A percentile compares a stretch with the other conserved stretches of the same genome.
phyloP scores from a whole-genome alignment of 2,888 invertebrate genomes.

The Pyralis farinalis region DNA sequence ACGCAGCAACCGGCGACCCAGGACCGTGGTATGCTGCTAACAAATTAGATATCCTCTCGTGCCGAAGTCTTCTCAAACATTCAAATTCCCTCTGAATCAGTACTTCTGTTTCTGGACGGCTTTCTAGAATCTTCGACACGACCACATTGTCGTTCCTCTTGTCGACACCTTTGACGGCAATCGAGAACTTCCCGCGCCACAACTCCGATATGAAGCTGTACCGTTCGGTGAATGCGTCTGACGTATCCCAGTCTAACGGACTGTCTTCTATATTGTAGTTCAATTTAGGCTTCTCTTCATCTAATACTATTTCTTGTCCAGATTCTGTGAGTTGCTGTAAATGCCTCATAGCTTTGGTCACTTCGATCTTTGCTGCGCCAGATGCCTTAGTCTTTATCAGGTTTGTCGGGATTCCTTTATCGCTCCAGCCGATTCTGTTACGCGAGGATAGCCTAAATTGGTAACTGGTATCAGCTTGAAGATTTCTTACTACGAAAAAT shows the following conservation, averaged over 20 bases:
- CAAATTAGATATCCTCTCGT: constrained; percentile 92
- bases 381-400: constrained; percentile 85
- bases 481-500: constrained; percentile 90
- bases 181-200: constrained; percentile 91
- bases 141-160: constrained; percentile 87
- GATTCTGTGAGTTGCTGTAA: constrained; percentile 92
- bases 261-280: constrained; percentile 88
- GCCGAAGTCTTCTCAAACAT: constrained; percentile 88
- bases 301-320: constrained; percentile 84
- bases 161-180: constrained; percentile 90
- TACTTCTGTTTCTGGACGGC: constrained; percentile 83
- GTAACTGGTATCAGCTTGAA: constrained; percentile 91
- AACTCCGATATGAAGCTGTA: constrained; percentile 94
- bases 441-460: constrained; percentile 93
- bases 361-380: constrained; percentile 87
- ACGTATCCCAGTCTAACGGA: constrained; percentile 87
- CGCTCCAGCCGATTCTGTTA: constrained; percentile 97
- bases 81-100: constrained; percentile 91
- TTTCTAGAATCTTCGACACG: constrained; percentile 91
- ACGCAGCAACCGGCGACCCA: constrained; percentile 84
- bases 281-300: constrained; percentile 83
- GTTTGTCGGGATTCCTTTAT: constrained; percentile 91
- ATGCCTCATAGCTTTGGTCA: constrained; percentile 91
- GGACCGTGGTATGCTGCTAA: constrained; percentile 86
- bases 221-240: constrained; percentile 85